Conservation (phyloP, 2,797 vertebrate genomes). For the Danio kyathit region DNA sequence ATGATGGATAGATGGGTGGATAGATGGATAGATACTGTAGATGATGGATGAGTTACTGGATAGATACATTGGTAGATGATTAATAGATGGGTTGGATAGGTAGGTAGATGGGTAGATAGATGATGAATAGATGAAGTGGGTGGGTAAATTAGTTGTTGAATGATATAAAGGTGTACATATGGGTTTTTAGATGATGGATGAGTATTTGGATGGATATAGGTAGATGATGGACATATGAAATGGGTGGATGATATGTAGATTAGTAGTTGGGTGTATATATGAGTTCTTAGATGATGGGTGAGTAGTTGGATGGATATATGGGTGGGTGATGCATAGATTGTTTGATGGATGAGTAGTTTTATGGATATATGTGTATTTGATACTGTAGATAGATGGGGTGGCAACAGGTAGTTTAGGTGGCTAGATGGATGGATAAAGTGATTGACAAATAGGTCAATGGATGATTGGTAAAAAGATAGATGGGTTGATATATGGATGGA, state of each 20-base stretch:
- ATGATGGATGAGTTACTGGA: not conserved
- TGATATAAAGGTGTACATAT: too few relatives aligned
- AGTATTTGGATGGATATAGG: too few relatives aligned
- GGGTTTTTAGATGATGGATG: too few relatives aligned
- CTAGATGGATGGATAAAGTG: not conserved
- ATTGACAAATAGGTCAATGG: not conserved
- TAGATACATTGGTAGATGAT: too few relatives aligned
- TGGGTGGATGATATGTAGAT: not conserved
- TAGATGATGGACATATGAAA: not conserved
- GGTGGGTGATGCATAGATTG: not conserved
- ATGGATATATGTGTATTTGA: too few relatives aligned
- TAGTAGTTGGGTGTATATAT: not conserved
- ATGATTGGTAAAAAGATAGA: not conserved
- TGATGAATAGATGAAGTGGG: too few relatives aligned
- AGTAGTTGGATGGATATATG: not conserved
- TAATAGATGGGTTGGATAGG: not conserved
- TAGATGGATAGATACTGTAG: not conserved
- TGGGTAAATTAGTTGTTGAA: too few relatives aligned
- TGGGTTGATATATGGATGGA: not conserved
- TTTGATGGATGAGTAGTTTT: too few relatives aligned
- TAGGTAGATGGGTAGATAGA: too few relatives aligned
- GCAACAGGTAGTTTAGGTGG: not conserved
- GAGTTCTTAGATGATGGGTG: not conserved
- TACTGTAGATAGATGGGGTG: not conserved
- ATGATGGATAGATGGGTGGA: not conserved